phyloP scores from a whole-genome alignment of 2,113 vertebrate genomes.

The Canis aureus region DNA sequence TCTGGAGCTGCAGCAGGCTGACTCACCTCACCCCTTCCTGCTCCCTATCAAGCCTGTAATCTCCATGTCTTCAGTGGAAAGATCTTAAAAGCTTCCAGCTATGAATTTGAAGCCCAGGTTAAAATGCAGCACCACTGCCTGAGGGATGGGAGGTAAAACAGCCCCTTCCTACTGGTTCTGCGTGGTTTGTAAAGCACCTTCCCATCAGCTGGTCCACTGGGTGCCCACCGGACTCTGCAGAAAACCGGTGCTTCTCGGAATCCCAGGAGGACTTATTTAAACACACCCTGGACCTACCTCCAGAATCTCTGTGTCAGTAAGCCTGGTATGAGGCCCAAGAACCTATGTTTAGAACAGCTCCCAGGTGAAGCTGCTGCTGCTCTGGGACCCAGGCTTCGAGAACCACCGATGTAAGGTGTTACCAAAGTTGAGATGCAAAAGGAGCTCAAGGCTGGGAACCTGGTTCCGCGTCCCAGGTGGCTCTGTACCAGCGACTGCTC shows the following conservation, averaged over 20 bases:
- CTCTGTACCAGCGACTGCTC: rapidly evolving
- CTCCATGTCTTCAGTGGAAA: not conserved
- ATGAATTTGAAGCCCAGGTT: not conserved
- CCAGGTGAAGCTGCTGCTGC: not conserved
- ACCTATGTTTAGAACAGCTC: not conserved
- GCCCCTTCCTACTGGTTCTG: not conserved
- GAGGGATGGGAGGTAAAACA: not conserved
- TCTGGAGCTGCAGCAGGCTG: not conserved
- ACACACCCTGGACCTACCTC: too few species aligned
- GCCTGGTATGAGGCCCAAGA: not conserved
- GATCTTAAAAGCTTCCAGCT: not conserved
- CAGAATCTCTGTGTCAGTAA: not conserved
- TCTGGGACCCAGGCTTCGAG: not conserved
- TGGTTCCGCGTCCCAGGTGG: not conserved
- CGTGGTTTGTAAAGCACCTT: not conserved
- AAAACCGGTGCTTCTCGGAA: not conserved
- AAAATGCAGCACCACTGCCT: not conserved
- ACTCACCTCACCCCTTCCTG: not conserved
- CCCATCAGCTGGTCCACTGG: not conserved
- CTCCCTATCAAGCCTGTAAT: not conserved
- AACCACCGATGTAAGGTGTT: not conserved
- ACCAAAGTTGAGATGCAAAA: not conserved
- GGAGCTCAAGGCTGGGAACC: not conserved
- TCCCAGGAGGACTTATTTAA: not conserved
- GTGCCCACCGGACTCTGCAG: rapidly evolving